A percentile compares a stretch with the other conserved stretches of the same genome.
phyloP scores from a whole-genome alignment of 1,140 invertebrate species.

The Sinella curviseta region DNA sequence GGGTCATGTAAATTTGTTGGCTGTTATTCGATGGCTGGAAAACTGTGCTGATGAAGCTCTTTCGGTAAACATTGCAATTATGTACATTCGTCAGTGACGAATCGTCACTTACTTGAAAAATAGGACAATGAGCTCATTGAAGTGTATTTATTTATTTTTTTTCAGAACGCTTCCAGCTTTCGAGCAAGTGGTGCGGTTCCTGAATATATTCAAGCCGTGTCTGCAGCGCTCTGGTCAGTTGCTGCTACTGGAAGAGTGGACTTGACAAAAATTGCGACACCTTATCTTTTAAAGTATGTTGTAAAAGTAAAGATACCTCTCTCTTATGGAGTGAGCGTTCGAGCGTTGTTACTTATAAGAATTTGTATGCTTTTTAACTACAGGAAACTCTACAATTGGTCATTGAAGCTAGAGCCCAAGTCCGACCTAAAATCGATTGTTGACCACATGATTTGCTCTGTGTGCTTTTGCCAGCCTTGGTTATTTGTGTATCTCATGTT shows the following conservation, averaged over 20 bases:
- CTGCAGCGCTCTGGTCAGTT: slow-evolving; percentile 50
- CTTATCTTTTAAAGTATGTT: slow-evolving; percentile 34
- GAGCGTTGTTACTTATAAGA: background rate
- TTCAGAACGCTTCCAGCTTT: slow-evolving; percentile 1
- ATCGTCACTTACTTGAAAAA: too few relatives aligned
- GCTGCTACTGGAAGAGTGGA: slow-evolving; percentile 46
- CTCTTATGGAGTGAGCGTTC: background rate
- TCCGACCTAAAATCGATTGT: slow-evolving; percentile 75
- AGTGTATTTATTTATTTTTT: background rate
- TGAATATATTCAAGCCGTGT: slow-evolving; percentile 47
- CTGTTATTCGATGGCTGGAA: slow-evolving; percentile 43
- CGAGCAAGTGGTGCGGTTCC: slow-evolving; percentile 33
- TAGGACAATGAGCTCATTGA: too few relatives aligned
- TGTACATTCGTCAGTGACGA: background rate
- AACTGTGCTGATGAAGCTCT: slow-evolving; percentile 31
- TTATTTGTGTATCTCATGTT: slow-evolving; percentile 72
- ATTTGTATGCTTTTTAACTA: too few relatives aligned
- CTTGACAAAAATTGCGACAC: slow-evolving; percentile 39
- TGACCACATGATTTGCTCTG: slow-evolving; percentile 75
- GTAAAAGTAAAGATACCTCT: background rate
- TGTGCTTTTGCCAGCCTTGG: slow-evolving; percentile 77
- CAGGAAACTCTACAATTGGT: slow-evolving; percentile 47
- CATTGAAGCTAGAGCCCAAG: slow-evolving; percentile 31
- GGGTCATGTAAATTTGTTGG: slow-evolving; percentile 38
- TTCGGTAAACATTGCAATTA: background rate